Evolutionary conservation across 2,113 vertebrate species (phyloP), one percentile per base, ranked within the genome.

Genomic region (Emydocephalus ijimae): DNA sequence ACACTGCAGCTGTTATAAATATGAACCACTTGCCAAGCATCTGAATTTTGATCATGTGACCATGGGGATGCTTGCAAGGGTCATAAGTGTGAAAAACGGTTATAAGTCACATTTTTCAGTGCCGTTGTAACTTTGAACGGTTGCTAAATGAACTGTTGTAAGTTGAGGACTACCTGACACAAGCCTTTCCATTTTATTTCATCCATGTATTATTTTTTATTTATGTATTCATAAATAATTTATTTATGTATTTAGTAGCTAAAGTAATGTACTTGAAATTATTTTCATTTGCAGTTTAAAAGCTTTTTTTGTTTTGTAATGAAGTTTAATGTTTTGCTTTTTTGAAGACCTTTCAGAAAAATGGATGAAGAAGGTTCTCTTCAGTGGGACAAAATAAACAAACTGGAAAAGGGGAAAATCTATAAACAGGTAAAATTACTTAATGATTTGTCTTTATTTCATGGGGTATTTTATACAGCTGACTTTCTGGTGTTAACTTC

Each of bases 391-490:
- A 98, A 98, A 52, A 98, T 98, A 96, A 97, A 95, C 87, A 96
- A 96, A 55, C 94, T 98, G 95, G 98, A 98, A 92, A 98, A 98
- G 91, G 98, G 98, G 81, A 98, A 98, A 95, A 98, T 98, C 95
- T 98, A 98, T 90, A 98, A 98, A 95, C 98, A 98, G 98, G 98
- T 98, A 87, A 97, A 95, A 61, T 39, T 56, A n/a, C 15, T 64
- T 81, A 34, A 12, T 20, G 7, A 88, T n/a, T 20, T n/a, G 3
- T 55, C 14, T 55, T 56, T 23, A 59, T 26, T 89, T 91, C 59
- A n/a, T 69, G 64, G 18, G 48, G 54, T 91, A 50, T 85, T 45
- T 90, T 43, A 21, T 45, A 56, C 34, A 21, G 52, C 10, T 55
- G n/a, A 43, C 45, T 26, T 29, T 55, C 48, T 56, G 64, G 39